A percentile compares a stretch with the other conserved stretches of the same genome.
Evolutionary conservation across 2,113 vertebrate genomes (phyloP).

Genomic region (Glaucidium brasilianum): DNA sequence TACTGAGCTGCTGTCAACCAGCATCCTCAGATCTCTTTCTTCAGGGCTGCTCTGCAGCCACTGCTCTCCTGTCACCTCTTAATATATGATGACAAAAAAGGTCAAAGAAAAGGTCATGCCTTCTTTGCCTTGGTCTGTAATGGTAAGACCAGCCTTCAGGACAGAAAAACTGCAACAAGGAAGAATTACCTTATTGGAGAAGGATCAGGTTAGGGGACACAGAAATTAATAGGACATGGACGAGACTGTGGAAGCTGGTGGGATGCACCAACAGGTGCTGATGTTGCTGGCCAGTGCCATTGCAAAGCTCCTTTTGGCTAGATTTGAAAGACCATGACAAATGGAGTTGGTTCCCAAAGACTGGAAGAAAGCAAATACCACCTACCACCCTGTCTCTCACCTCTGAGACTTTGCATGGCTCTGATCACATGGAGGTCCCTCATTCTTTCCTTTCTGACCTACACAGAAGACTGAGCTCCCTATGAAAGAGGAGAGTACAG

Average conservation of each 20-base stretch:
- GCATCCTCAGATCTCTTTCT: neutral
- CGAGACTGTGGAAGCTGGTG: neutral
- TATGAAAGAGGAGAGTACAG: neutral
- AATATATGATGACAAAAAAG: neutral
- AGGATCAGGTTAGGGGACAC: neutral
- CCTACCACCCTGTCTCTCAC: fast-evolving
- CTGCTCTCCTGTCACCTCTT: neutral
- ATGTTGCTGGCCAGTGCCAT: neutral
- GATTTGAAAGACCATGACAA: neutral
- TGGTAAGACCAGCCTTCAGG: neutral
- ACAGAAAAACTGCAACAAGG: neutral
- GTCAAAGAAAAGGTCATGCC: neutral
- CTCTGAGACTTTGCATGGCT: neutral
- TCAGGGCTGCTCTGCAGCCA: neutral
- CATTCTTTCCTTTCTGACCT: neutral
- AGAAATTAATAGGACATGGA: neutral
- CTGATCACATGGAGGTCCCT: neutral
- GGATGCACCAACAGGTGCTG: neutral
- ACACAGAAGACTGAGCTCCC: neutral
- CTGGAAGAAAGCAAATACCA: neutral
- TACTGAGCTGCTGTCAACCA: neutral
- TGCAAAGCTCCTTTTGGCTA: neutral
- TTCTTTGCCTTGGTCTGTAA: neutral
- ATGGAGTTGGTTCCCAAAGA: neutral
- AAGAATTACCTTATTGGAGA: neutral